Evolutionary conservation across 2,113 vertebrate genomes (phyloP).

Genomic region (Asarcornis scutulata): DNA sequence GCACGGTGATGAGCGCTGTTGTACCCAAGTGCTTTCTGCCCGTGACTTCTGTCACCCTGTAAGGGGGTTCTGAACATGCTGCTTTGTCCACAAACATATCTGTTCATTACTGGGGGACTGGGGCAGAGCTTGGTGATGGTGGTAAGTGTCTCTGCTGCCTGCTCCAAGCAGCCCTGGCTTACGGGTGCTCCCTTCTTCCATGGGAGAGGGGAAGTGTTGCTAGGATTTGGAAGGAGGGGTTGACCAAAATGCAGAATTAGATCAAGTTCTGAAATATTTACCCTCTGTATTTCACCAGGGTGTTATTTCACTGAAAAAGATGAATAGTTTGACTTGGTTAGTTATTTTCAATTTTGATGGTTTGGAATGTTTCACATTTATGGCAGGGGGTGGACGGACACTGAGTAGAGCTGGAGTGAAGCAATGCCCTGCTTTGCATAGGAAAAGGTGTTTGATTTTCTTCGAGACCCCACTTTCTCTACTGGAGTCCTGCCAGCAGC

Average conservation of each 20-base stretch:
- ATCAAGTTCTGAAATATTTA: neutral
- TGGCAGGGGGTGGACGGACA: too few species aligned
- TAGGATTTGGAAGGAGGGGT: neutral
- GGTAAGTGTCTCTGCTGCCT: neutral
- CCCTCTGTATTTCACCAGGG: neutral
- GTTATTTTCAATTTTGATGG: neutral
- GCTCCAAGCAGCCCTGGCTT: neutral
- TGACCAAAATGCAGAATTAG: neutral
- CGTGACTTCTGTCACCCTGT: neutral
- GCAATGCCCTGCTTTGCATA: neutral
- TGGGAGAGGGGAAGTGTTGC: accelerated
- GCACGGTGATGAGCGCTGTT: neutral
- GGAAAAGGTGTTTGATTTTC: neutral
- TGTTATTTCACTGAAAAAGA: neutral
- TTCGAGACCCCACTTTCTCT: neutral
- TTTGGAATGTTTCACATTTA: neutral
- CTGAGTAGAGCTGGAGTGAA: neutral
- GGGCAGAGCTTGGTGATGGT: neutral
- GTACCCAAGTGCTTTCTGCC: neutral
- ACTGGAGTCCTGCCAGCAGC: neutral
- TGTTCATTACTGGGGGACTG: neutral
- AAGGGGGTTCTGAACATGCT: accelerated
- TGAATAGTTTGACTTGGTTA: neutral
- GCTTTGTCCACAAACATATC: neutral
- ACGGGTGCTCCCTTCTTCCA: neutral